Evolutionary conservation across 2,797 vertebrate genomes (phyloP).

Genomic region (Nyctalus aviator): DNA sequence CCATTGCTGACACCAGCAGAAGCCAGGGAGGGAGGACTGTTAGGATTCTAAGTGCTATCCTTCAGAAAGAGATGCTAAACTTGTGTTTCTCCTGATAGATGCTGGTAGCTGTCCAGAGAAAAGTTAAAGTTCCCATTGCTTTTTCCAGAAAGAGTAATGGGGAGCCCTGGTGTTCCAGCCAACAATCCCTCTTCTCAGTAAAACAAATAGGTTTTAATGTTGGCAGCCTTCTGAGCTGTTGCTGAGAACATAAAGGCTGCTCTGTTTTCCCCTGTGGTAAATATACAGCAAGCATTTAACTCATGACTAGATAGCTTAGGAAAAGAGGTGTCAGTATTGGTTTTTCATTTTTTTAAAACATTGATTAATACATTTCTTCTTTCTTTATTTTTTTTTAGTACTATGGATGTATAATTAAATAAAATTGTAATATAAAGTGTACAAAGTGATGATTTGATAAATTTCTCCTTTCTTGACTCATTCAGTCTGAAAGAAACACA

Average conservation of each 20-base stretch:
- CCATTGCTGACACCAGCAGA: not conserved
- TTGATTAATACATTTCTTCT: constrained; percentile 28
- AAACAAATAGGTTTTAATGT: constrained; percentile 81
- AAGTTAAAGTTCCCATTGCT: constrained; percentile 79
- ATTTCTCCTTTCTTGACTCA: constrained; percentile 48
- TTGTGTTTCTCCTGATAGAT: constrained; percentile 71
- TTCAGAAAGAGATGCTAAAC: constrained; percentile 73
- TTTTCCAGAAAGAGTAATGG: constrained; percentile 83
- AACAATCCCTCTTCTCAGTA: constrained; percentile 82
- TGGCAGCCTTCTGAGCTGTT: constrained; percentile 75
- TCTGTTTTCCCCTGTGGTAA: constrained; percentile 77
- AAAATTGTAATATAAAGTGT: not conserved
- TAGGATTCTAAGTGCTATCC: constrained; percentile 46
- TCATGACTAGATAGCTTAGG: constrained; percentile 72
- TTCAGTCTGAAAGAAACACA: not conserved
- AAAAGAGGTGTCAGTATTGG: not conserved
- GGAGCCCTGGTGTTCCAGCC: constrained; percentile 77
- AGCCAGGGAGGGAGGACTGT: not conserved
- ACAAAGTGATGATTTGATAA: not conserved
- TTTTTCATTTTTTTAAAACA: not conserved
- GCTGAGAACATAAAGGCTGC: constrained; percentile 76
- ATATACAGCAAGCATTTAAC: constrained; percentile 75
- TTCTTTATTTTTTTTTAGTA: not conserved
- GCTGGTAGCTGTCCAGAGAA: constrained; percentile 78
- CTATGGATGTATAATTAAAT: not conserved